Evolutionary conservation across 1,140 invertebrate species (phyloP).

Genomic region (Agrilus planipennis): DNA sequence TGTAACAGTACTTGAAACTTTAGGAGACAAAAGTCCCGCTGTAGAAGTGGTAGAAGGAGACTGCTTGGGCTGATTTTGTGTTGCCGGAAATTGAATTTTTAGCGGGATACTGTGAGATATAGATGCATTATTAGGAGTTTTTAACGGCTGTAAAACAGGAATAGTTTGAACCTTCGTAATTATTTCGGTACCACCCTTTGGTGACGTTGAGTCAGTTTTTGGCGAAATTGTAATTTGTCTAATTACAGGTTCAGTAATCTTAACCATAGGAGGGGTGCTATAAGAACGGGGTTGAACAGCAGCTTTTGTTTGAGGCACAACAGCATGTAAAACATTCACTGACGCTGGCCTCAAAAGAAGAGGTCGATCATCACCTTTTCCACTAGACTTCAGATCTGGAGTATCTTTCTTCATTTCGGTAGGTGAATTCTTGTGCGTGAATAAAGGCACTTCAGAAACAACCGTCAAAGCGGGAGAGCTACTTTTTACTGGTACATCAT

Average conservation of each 20-base stretch:
- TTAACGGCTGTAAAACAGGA: not conserved
- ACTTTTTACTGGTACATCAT: not conserved
- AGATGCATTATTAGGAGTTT: not conserved
- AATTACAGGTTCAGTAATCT: constrained; percentile 13
- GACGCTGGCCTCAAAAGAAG: not conserved
- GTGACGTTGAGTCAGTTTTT: constrained; percentile 10
- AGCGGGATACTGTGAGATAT: constrained; percentile 1
- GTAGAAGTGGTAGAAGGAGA: not conserved
- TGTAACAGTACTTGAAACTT: constrained; percentile 8
- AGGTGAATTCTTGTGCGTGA: not conserved
- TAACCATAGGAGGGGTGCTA: constrained; percentile 30
- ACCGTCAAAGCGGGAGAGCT: not conserved
- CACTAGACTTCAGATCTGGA: no score
- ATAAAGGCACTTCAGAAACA: not conserved
- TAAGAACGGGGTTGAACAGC: not conserved
- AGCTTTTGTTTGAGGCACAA: not conserved
- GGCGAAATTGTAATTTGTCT: constrained; percentile 11
- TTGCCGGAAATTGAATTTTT: constrained; percentile 3
- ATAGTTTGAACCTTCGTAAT: not conserved
- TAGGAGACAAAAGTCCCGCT: not conserved
- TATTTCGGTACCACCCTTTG: not conserved
- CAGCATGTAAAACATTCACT: not conserved
- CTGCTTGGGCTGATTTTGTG: not conserved
- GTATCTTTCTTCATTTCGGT: not conserved
- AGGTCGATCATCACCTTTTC: no score